phyloP scores from a whole-genome alignment of 2,797 vertebrate genomes.

The Threskiornis aethiopicus region DNA sequence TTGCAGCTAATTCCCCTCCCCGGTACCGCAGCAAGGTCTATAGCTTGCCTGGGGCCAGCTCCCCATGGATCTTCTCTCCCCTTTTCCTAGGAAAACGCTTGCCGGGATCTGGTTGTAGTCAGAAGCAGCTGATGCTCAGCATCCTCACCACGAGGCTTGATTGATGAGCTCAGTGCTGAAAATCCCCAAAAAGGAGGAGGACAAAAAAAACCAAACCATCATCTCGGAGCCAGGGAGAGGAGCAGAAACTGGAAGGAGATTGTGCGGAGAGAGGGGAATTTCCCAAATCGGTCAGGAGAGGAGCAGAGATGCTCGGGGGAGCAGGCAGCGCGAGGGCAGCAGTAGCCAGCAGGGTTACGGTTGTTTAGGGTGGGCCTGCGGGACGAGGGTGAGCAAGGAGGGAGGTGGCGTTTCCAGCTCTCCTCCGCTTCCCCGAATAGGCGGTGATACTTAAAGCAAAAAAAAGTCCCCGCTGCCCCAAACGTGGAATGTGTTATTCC shows the following conservation, averaged over 20 bases:
- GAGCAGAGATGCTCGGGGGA: neutral
- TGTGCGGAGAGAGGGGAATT: neutral
- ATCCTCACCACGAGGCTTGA: fast-evolving
- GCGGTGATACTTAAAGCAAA: too few species aligned
- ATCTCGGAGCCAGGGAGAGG: neutral
- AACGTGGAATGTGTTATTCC: neutral
- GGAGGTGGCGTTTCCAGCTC: neutral
- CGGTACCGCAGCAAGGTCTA: neutral
- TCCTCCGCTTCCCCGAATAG: neutral
- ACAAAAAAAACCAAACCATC: fast-evolving
- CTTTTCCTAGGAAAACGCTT: neutral
- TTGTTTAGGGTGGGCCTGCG: neutral
- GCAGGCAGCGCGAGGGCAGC: neutral
- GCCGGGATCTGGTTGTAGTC: neutral
- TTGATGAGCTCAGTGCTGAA: neutral
- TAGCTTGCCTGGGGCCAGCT: neutral
- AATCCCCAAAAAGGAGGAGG: neutral
- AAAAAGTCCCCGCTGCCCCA: neutral
- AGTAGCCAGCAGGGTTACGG: neutral
- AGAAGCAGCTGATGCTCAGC: neutral
- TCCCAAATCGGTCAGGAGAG: neutral
- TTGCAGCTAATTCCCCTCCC: neutral
- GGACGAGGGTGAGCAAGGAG: neutral
- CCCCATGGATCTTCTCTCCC: neutral
- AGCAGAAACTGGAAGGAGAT: neutral